Percentiles rank a stretch among this genome's conserved stretches.
Evolutionary conservation across 2,888 invertebrate species (phyloP).

Genomic region (Drosophila anomelani): DNA sequence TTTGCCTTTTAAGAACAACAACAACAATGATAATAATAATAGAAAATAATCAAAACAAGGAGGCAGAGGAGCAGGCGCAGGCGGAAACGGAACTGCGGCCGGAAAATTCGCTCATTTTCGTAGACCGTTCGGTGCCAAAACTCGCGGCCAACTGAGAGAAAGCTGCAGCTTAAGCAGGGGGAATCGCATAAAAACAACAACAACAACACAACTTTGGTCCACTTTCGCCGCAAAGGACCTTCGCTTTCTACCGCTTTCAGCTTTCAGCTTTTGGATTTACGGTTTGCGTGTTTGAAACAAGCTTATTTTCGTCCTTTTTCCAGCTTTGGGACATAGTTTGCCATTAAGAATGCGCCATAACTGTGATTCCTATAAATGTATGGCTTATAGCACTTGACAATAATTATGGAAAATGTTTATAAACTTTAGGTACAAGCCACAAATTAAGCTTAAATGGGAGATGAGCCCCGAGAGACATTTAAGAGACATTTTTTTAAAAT

Average conservation of each 20-base stretch:
- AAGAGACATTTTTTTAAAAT: neutral
- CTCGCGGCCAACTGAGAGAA: constrained; percentile 64
- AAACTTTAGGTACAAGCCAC: neutral
- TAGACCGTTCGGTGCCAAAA: constrained; percentile 57
- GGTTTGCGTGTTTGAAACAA: neutral
- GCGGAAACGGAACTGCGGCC: constrained; percentile 31
- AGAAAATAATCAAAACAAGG: constrained; percentile 11
- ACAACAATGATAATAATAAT: constrained; percentile 2
- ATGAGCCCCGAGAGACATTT: neutral
- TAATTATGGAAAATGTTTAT: neutral
- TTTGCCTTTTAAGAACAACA: neutral
- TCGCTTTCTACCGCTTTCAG: neutral
- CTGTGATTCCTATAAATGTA: neutral
- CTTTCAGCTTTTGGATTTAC: neutral
- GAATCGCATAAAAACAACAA: constrained; percentile 1
- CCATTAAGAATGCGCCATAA: neutral
- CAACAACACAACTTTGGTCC: constrained; percentile 28
- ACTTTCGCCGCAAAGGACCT: neutral
- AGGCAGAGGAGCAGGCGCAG: constrained; percentile 22
- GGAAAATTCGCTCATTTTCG: constrained; percentile 43
- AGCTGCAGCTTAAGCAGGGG: constrained; percentile 39
- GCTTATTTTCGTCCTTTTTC: constrained; percentile 3
- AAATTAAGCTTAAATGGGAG: neutral
- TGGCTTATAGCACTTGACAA: neutral
- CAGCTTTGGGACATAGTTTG: neutral